These are phyloP conservation scores for Epinotia brunnichana DNA, from an alignment of 2,888 invertebrate species.

Conservation along the genomic window DNA sequence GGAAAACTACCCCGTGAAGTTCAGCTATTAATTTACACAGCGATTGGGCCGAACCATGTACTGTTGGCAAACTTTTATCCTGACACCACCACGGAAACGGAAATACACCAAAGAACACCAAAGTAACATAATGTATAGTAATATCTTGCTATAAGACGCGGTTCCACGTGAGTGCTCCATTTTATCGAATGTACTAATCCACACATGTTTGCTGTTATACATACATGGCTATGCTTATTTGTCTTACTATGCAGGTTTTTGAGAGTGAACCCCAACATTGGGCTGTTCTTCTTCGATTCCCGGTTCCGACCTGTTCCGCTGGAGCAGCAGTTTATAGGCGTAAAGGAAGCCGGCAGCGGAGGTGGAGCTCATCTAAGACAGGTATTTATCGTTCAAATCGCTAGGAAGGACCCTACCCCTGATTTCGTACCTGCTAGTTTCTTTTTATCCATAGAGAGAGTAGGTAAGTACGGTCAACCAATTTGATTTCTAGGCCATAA, in stretches of 20 bases:
- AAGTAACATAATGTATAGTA: not conserved
- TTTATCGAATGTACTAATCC: not conserved
- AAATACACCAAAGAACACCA: too few relatives aligned
- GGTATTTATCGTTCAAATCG: slow-evolving; percentile 53
- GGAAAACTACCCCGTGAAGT: too few relatives aligned
- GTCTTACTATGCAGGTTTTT: slow-evolving; percentile 85
- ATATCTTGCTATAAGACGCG: not conserved
- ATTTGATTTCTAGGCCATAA: too few relatives aligned
- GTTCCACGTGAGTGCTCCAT: not conserved
- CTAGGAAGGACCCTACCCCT: not conserved
- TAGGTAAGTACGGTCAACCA: too few relatives aligned
- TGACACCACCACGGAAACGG: too few relatives aligned
- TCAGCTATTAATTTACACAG: too few relatives aligned
- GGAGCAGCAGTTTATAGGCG: slow-evolving; percentile 94
- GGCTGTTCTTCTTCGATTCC: slow-evolving; percentile 97
- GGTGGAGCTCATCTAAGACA: slow-evolving; percentile 74
- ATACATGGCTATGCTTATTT: not conserved
- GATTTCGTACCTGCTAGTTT: not conserved
- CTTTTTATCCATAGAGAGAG: not conserved
- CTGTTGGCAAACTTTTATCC: too few relatives aligned
- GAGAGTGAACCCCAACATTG: slow-evolving; percentile 95
- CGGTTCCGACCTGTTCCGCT: slow-evolving; percentile 98
- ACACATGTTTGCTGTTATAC: too few relatives aligned
- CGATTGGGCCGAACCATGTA: too few relatives aligned
- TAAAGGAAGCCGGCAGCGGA: slow-evolving; percentile 85